Evolutionary conservation across 2,797 vertebrate genomes (phyloP), one percentile per base, ranked within the genome.

Genomic region (Centropyge bicolor): DNA sequence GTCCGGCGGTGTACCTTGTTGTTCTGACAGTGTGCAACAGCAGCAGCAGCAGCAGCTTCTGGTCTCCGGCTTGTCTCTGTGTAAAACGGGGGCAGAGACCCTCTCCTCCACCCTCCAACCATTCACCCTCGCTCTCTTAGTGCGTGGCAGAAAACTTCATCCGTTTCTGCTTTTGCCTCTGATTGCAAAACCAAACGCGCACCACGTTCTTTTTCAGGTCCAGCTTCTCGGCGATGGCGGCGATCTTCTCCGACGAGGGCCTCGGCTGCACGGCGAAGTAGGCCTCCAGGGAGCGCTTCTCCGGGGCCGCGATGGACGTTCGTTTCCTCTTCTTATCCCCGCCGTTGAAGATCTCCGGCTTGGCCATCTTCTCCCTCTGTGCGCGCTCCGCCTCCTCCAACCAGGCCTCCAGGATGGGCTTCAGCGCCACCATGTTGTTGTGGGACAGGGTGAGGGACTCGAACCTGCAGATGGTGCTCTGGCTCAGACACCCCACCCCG

Each of bases 161-260:
- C 78, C 97, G 92, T 96, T 98, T 98, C 94, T 98, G 97, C 91
- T 98, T 98, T 93, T 98, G 97, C 95, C 97, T 93, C 93, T 98
- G 97, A 89, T 98, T 98, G 93, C 97, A 98, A 92, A 98, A 98
- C 97, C 97, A 98, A 68, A 98, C 97, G 27, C 97, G 94, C 71
- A 98, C 97, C 87, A 98, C 97, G 87, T 98, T 98, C 94, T 98
- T 98, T 94, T 98, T 98, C 90, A 98, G 95, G 94, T 98, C 97
- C 92, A 98, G 93, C 77, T 98, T 98, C 94, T 98, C 97, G 0
- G 97, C 97, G 71, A 98, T 98, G 1, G 97, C 97, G 0, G 97
- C 97, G 46, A 98, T 98, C 92, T 98, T 98, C 94, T 98, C 97
- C 1, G 97, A 97, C 14, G 97, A 98, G 11, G 97, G 97, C 62